Conservation (phyloP, 2,113 vertebrate genomes). For the Tympanuchus pallidicinctus region DNA sequence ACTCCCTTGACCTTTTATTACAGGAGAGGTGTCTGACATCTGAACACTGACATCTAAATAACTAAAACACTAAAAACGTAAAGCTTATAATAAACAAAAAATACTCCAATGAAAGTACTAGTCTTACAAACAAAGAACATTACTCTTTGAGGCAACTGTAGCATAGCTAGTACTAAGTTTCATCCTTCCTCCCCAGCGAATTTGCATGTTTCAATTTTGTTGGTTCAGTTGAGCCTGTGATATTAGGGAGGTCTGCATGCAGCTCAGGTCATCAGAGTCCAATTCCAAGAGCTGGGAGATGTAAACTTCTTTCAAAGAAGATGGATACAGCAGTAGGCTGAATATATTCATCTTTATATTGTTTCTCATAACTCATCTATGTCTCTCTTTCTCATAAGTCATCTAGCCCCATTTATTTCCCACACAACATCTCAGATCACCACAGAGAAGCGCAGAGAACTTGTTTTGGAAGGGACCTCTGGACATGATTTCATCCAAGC, state of each 20-base stretch:
- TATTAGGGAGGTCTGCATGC: background rate
- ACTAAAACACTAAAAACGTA: background rate
- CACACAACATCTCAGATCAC: background rate
- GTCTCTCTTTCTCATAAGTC: background rate
- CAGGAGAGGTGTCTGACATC: no score
- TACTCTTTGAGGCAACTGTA: background rate
- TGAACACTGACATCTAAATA: background rate
- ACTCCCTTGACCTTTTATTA: no score
- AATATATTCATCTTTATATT: background rate
- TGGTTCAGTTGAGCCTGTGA: background rate
- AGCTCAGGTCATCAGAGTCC: background rate
- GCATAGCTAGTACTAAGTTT: background rate
- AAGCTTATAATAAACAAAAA: background rate
- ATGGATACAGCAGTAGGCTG: background rate
- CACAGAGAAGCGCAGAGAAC: background rate
- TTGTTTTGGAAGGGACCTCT: background rate
- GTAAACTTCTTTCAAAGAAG: background rate
- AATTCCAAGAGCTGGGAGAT: background rate
- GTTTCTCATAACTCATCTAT: background rate
- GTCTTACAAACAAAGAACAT: background rate
- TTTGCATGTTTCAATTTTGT: background rate
- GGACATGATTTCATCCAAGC: background rate
- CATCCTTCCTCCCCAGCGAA: background rate
- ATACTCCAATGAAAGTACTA: background rate
- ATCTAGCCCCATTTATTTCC: background rate